Evolutionary conservation across 1,140 invertebrate genomes (phyloP), one percentile per base, ranked within the genome.

Genomic region (Drosophila grimshawi): DNA sequence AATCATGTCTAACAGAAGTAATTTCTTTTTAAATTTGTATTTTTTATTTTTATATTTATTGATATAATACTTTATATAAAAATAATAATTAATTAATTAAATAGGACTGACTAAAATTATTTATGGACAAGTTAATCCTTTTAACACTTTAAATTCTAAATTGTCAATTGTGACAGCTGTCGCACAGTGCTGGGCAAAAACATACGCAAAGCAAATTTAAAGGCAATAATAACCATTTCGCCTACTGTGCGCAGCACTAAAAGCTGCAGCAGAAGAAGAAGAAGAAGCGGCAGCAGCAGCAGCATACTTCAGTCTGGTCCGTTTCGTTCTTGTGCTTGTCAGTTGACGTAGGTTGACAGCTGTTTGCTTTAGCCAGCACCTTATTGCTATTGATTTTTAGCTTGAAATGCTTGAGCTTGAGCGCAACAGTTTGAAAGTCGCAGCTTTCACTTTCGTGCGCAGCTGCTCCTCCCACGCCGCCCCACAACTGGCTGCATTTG

Each of bases 371-470:
- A 33, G 79, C 64, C 32, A 75, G 56, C 85, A 82, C 68, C 82
- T 82, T 67, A 77, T 72, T 52, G 59, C 53, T 86, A 86, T 86
- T 80, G 83, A 86, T 86, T 86, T 88, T 88, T 43, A 43, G 72
- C 51, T 52, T 57, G 29, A 51, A 74, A 56, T 81, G 10, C 59
- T 48, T 41, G 57, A 74, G 52, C 55, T 63, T 64, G 79, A 59
- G 64, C 83, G 83, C 83, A 86, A 86, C 83, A 86, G 83, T 86
- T 86, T 86, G 83, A 86, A 86, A 86, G 83, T 69, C 83, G 83
- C 83, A 86, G 83, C 83, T 86, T 86, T 86, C 83, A 86, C 83
- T 86, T 86, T 86, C 83, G 83, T 82, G 83, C 57, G 46, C 80
- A 77, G 46, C 10, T 37, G 2, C 0, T 43, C 11, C 29, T 8